Conservation (phyloP, 2,113 vertebrate genomes). For the Burhinus bistriatus region DNA sequence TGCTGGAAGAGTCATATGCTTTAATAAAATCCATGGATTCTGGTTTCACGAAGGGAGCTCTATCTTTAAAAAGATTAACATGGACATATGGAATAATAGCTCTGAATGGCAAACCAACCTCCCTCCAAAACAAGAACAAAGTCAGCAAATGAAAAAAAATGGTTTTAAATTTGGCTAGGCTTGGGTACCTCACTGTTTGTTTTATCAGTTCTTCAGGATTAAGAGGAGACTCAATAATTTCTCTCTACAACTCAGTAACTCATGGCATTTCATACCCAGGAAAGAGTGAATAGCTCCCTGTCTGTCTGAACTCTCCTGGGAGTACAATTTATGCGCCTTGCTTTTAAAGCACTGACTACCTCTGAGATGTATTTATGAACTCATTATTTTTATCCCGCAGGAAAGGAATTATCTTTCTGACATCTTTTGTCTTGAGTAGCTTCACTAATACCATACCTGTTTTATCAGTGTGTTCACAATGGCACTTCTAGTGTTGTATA, state of each 20-base stretch:
- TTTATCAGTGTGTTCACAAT: slow-evolving; percentile 42
- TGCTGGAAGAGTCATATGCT: neutral
- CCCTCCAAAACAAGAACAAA: neutral
- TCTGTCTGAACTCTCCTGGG: slow-evolving; percentile 6
- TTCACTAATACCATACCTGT: slow-evolving; percentile 11
- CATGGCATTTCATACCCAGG: slow-evolving; percentile 14
- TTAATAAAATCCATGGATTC: neutral
- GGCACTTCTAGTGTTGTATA: neutral
- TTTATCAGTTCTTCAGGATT: neutral
- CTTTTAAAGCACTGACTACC: slow-evolving; percentile 43
- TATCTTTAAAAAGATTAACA: neutral
- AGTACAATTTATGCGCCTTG: slow-evolving; percentile 30
- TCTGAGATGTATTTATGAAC: slow-evolving; percentile 61
- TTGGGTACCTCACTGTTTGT: neutral
- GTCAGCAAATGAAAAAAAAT: neutral
- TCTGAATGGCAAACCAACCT: neutral
- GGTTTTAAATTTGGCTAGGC: neutral
- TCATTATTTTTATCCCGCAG: slow-evolving; percentile 48
- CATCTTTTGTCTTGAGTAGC: slow-evolving; percentile 25
- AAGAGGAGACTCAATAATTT: slow-evolving; percentile 22
- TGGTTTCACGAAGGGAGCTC: neutral
- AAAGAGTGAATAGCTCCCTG: slow-evolving; percentile 26
- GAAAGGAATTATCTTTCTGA: slow-evolving; percentile 12
- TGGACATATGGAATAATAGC: neutral
- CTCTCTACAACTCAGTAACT: slow-evolving; percentile 36